phyloP scores from a whole-genome alignment of 1,140 invertebrate species.

The Heliconius melpomene region DNA sequence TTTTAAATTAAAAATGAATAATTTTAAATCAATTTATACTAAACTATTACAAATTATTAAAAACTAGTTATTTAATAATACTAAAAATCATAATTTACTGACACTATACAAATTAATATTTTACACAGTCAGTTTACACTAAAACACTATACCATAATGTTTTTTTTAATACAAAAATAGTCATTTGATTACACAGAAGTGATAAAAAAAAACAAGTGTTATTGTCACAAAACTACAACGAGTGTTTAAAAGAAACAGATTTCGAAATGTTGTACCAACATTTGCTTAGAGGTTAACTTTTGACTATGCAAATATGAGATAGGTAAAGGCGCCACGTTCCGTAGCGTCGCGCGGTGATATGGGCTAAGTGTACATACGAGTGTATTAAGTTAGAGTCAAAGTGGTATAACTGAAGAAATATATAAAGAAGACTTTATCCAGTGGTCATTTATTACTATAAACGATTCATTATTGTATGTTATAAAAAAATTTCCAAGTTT shows the following conservation, averaged over 20 bases:
- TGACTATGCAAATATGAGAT: slow-evolving; percentile 4
- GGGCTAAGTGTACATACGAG: not conserved
- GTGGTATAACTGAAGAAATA: not conserved
- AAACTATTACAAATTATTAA: too few species aligned
- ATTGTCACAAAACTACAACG: not conserved
- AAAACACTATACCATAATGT: not conserved
- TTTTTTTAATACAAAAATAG: not conserved
- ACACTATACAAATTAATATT: too few species aligned
- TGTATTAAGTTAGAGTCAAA: not conserved
- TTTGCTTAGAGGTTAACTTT: slow-evolving; percentile 8
- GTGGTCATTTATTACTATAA: too few species aligned
- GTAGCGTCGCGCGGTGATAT: not conserved
- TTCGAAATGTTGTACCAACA: not conserved
- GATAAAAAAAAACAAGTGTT: not conserved
- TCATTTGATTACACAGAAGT: not conserved
- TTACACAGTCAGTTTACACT: not conserved
- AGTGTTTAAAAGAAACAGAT: slow-evolving; percentile 1
- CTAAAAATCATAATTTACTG: too few species aligned
- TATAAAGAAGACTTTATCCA: not conserved
- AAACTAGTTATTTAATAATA: not conserved
- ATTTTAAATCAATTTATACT: too few species aligned
- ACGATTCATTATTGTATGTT: too few species aligned
- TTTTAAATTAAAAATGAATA: too few species aligned
- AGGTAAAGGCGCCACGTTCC: slow-evolving; percentile 1
- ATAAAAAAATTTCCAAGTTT: too few species aligned